A percentile compares a stretch with the other conserved stretches of the same genome.
These are phyloP conservation scores for Drosophila funebris DNA, from an alignment of 1,140 invertebrate genomes.

Conservation along the genomic window DNA sequence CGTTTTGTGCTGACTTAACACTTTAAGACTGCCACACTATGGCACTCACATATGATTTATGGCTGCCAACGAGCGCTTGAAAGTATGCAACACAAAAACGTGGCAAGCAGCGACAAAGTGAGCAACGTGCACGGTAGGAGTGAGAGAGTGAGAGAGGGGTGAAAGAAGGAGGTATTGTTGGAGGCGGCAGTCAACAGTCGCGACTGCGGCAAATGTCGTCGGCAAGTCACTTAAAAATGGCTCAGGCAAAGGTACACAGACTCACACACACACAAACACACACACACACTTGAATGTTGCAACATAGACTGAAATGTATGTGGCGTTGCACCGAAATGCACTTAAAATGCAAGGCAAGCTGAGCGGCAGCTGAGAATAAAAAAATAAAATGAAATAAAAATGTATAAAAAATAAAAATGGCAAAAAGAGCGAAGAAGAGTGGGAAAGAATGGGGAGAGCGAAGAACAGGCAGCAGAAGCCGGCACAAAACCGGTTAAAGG, in stretches of 20 bases:
- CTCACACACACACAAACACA: conserved; percentile 22
- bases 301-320: conserved; percentile 34
- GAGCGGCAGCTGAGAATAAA: conserved; percentile 42
- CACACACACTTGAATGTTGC: conserved; percentile 3
- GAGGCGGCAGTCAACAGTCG: conserved; percentile 23
- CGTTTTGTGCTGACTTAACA: conserved; percentile 70
- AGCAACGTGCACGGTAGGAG: background rate
- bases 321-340: conserved; percentile 59
- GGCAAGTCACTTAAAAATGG: conserved; percentile 79
- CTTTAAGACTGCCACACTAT: conserved; percentile 64
- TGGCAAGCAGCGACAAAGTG: conserved; percentile 22
- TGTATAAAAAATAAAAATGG: conserved; percentile 23
- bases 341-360: conserved; percentile 64
- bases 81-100: conserved; percentile 69
- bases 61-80: conserved; percentile 52
- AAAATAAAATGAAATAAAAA: conserved; percentile 36
- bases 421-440: background rate
- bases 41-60: conserved; percentile 66
- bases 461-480: background rate
- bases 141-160: background rate
- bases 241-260: conserved; percentile 55
- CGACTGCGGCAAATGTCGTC: conserved; percentile 55
- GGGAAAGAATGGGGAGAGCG: background rate
- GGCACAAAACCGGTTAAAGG: conserved; percentile 40
- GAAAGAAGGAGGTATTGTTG: too few relatives aligned